These are phyloP conservation scores for Malaclemys terrapin DNA, from an alignment of 2,113 vertebrate genomes.

Conservation along the genomic window DNA sequence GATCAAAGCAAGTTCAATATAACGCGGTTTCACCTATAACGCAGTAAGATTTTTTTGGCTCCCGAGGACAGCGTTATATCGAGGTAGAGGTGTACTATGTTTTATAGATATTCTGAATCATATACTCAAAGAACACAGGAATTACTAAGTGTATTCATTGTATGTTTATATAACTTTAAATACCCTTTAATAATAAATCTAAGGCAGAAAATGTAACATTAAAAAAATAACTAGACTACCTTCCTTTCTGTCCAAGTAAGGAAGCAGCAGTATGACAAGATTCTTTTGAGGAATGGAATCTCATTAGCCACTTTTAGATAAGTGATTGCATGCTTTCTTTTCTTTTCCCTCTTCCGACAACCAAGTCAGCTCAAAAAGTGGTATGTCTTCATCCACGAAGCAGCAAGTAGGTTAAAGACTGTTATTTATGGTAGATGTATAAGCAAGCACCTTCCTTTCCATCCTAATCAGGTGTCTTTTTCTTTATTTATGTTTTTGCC, in stretches of 20 bases:
- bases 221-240: not conserved
- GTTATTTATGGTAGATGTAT: not conserved
- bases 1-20: no score
- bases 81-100: not conserved
- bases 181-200: not conserved
- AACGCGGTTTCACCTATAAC: no score
- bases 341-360: accelerated
- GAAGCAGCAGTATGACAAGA: not conserved
- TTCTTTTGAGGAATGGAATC: not conserved
- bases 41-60: no score
- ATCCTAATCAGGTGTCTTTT: not conserved
- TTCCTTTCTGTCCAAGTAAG: not conserved
- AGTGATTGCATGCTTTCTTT: not conserved
- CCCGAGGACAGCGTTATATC: no score
- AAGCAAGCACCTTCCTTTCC: not conserved
- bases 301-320: not conserved
- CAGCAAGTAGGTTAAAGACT: not conserved
- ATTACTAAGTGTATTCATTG: not conserved
- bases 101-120: not conserved
- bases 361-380: not conserved
- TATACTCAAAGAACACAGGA: not conserved
- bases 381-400: accelerated
- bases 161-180: not conserved
- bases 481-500: not conserved
- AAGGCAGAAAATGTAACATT: not conserved